Evolutionary conservation across 2,888 invertebrate genomes (phyloP), one percentile per base, ranked within the genome.

Genomic region (Phaedon cochleariae): DNA sequence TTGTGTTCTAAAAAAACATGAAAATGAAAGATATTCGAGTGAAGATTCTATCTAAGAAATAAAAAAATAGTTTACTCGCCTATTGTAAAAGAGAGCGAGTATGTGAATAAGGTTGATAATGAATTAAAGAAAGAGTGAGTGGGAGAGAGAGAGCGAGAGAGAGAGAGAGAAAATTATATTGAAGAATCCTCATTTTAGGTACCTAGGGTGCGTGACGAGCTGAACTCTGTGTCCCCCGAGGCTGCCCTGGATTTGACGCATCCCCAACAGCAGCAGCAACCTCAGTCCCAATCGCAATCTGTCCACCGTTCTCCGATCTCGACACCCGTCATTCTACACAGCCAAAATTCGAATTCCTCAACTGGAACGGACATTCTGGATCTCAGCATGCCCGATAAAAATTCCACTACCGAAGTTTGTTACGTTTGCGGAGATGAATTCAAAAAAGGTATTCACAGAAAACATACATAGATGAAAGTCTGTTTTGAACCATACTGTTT

Each of bases 361-460:
- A 69, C 70, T 0, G 57, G 57, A 26, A 72, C 89, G 48, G 94
- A 94, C 81, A 94, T 94, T 76, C 86, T 95, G 67, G 95, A 95
- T 85, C 86, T 95, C 65, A 94, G 94, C 68, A 95, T 95, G 95
- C 95, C 95, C 10, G 95, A 95, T 84, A 95, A 95, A 86, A 95
- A 95, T 85, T 92, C 94, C 12, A 90, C 92, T 75, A 94, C 94
- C 20, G 94, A 95, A 84, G 94, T 95, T 59, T 94, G 94, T 84
- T 95, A 95, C 84, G 92, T 95, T 15, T 95, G 95, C 84, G 95
- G 95, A 18, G 94, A 94, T 81, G 94, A 95, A 83, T 93, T 92
- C 83, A 89, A 91, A 73, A 89, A 93, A 63, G 41, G 41, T 41
- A 34, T 34, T 34, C 12, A 29, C 29, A 4, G 5, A 29, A 29